Conservation (phyloP, 2,113 vertebrate species). For the Argyrosomus japonicus region DNA sequence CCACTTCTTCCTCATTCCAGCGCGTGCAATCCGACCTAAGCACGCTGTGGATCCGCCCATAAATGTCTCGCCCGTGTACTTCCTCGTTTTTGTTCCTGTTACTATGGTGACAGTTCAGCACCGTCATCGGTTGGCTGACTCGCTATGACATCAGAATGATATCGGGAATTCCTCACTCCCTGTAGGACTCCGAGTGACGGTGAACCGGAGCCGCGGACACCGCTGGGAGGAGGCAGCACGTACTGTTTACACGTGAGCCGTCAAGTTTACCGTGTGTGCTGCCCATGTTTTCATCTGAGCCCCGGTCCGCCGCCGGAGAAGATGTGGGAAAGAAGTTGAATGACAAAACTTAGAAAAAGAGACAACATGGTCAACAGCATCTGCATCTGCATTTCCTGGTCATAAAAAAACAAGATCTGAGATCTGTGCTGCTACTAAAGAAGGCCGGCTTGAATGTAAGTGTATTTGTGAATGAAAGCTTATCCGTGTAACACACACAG, state of each 20-base stretch:
- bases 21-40: neutral
- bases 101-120: constrained; percentile 61
- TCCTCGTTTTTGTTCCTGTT: constrained; percentile 58
- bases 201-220: constrained; percentile 5
- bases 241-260: constrained; percentile 59
- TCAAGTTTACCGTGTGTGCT: constrained; percentile 29
- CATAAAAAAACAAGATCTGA: constrained; percentile 43
- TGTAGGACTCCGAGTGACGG: constrained; percentile 14
- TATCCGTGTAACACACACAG: neutral
- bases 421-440: constrained; percentile 38
- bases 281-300: constrained; percentile 28
- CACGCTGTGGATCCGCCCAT: neutral
- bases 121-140: constrained; percentile 52
- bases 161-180: constrained; percentile 77
- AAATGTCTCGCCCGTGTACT: constrained; percentile 4
- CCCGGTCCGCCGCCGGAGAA: neutral
- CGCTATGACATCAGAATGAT: constrained; percentile 60
- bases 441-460: constrained; percentile 67
- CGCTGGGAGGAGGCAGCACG: constrained; percentile 52
- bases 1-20: neutral
- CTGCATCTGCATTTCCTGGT: constrained; percentile 42
- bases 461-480: constrained; percentile 27
- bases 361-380: constrained; percentile 45
- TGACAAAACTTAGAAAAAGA: constrained; percentile 24
- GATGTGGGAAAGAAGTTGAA: constrained; percentile 27